Percentiles rank a stretch among this genome's conserved stretches.
Evolutionary conservation across 2,797 vertebrate species (phyloP).

Genomic region (Rhabdomys pumilio): DNA sequence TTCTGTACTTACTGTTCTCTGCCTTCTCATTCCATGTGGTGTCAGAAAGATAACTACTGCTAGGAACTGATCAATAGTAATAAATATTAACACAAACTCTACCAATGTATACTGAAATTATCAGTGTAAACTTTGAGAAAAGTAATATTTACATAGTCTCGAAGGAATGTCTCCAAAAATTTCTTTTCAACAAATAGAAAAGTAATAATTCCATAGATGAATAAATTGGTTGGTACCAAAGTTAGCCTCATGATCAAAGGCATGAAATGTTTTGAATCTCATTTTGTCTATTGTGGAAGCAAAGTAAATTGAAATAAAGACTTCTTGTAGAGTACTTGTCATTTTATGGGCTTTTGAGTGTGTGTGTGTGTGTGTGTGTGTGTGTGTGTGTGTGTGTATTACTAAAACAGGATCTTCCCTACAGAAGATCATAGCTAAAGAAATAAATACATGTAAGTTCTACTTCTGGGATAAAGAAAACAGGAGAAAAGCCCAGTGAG

Average conservation of each 20-base stretch:
- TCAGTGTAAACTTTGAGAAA: background rate
- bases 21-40: background rate
- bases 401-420: background rate
- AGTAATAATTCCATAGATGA: background rate
- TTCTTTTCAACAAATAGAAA: background rate
- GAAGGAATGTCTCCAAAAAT: background rate
- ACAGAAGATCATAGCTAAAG: background rate
- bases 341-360: background rate
- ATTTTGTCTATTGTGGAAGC: background rate
- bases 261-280: background rate
- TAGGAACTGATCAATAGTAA: background rate
- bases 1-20: background rate
- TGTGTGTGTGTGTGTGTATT: background rate
- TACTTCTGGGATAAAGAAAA: background rate
- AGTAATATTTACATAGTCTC: background rate
- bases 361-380: background rate
- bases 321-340: background rate
- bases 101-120: background rate
- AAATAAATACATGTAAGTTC: background rate
- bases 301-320: slow-evolving; percentile 1
- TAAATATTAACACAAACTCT: background rate
- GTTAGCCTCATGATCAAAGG: background rate
- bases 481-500: background rate
- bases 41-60: background rate
- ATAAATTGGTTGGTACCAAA: background rate